Base-by-base conservation (phyloP, 2,797 vertebrate species). In the Smutsia gigantea region DNA sequence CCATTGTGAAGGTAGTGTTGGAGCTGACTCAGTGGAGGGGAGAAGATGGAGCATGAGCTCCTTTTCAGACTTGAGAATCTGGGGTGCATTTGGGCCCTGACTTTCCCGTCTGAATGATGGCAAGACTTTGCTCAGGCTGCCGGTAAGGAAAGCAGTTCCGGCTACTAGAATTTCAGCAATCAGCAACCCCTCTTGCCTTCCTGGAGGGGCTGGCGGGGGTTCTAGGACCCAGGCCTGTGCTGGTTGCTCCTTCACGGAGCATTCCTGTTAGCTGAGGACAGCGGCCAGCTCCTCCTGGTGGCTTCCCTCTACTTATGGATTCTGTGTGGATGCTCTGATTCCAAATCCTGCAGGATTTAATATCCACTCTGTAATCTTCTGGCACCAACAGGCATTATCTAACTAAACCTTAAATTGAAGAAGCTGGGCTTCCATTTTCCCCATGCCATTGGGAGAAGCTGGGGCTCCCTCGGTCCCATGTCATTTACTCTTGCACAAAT, bases 331-430 rank as follows among this genome's bases (percentile, higher is more conserved):
- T 15, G 39, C 97, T 95, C 95, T 1, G 90, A 61, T 25, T 93
- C 98, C 98, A 98, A 98, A 98, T 98, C 98, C 98, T 95, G 95
- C 90, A 97, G 98, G 98, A 98, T 98, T 98, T 98, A 98, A 98
- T 98, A 99, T 98, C 98, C 98, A 98, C 97, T 98, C 98, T 98
- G 97, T 99, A 99, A 99, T 99, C 98, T 98, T 98, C 98, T 98
- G 98, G 98, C 98, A 98, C 98, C 98, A 97, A 97, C 96, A 98
- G 98, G 98, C 98, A 98, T 99, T 99, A 99, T 98, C 98, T 98
- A 98, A 98, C 98, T 98, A 98, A 98, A 98, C 98, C 98, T 98
- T 97, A 98, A 98, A 99, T 98, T 98, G 98, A 98, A 99, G 98
- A 98, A 95, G 98, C 97, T 97, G 97, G 81, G 95, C 97, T 98